A percentile compares a stretch with the other conserved stretches of the same genome.
Conservation (phyloP, 23 tunicate species). For the Halocynthia roretzi region DNA sequence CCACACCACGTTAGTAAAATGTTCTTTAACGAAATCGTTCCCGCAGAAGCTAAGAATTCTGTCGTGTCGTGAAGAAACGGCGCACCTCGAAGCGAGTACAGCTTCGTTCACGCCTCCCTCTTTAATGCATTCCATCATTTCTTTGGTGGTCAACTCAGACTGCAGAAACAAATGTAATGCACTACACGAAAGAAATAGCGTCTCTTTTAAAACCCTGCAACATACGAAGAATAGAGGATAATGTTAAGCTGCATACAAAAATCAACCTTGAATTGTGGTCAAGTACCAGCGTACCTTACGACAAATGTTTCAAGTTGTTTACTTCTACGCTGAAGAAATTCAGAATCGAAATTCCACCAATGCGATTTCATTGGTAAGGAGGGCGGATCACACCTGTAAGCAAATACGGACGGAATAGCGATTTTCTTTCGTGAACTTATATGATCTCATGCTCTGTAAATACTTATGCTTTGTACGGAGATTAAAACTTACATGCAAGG, state of each 20-base stretch:
- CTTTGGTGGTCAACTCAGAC: slow-evolving; percentile 37
- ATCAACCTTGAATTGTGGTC: background rate
- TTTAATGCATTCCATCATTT: slow-evolving; percentile 47
- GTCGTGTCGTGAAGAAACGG: too few relatives aligned
- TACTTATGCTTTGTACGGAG: background rate
- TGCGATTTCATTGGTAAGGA: slow-evolving; percentile 4
- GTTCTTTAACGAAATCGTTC: too few relatives aligned
- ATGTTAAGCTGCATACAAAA: background rate
- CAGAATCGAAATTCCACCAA: background rate
- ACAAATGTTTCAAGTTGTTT: background rate
- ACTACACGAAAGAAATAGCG: slow-evolving; percentile 44
- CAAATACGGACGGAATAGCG: background rate
- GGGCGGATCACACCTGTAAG: background rate
- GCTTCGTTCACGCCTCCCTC: slow-evolving; percentile 18
- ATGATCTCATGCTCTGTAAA: background rate
- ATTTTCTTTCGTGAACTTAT: too few relatives aligned
- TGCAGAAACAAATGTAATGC: slow-evolving; percentile 73
- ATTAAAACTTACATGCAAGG: slow-evolving; percentile 50
- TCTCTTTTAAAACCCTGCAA: slow-evolving; percentile 50
- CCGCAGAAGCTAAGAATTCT: too few relatives aligned
- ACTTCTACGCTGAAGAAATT: background rate
- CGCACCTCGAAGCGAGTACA: background rate
- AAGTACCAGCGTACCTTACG: background rate
- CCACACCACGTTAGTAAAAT: too few relatives aligned
- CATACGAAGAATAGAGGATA: background rate